These are phyloP conservation scores for Polypedilum vanderplanki DNA, from an alignment of 1,140 invertebrate species.

Conservation along the genomic window DNA sequence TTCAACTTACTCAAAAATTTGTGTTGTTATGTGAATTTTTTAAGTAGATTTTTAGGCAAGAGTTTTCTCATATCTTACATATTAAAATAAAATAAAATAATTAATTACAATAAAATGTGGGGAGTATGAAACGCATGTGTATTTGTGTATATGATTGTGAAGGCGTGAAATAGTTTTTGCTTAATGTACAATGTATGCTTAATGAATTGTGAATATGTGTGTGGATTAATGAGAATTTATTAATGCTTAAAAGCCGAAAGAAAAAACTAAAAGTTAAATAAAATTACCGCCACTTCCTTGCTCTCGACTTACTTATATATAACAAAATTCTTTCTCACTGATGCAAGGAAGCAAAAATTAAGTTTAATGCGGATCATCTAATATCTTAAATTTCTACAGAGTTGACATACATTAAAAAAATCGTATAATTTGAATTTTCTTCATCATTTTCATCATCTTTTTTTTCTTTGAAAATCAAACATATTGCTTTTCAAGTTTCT, in stretches of 20 bases:
- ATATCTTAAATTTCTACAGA: constrained; percentile 8
- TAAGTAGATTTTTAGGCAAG: not conserved
- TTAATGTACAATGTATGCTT: not conserved
- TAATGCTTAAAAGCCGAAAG: not conserved
- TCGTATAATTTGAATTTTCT: not conserved
- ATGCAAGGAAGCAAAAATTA: not conserved
- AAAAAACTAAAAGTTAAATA: not conserved
- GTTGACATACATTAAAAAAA: not conserved
- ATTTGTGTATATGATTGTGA: too few relatives aligned
- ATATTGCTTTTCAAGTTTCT: constrained; percentile 20
- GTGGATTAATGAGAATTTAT: not conserved
- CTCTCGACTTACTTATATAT: not conserved
- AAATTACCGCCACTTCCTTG: constrained; percentile 14
- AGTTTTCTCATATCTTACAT: not conserved
- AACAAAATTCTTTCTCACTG: not conserved
- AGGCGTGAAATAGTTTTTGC: too few relatives aligned
- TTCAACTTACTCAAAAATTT: not conserved
- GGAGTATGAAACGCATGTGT: too few relatives aligned
- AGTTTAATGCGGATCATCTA: not conserved
- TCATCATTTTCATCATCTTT: too few relatives aligned
- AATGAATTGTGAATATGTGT: not conserved
- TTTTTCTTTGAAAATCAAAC: not conserved
- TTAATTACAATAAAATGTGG: too few relatives aligned
- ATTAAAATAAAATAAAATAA: not conserved
- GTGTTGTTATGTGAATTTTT: not conserved